Conservation (phyloP, 1,140 invertebrate genomes). For the Trypoxylus dichotomus region DNA sequence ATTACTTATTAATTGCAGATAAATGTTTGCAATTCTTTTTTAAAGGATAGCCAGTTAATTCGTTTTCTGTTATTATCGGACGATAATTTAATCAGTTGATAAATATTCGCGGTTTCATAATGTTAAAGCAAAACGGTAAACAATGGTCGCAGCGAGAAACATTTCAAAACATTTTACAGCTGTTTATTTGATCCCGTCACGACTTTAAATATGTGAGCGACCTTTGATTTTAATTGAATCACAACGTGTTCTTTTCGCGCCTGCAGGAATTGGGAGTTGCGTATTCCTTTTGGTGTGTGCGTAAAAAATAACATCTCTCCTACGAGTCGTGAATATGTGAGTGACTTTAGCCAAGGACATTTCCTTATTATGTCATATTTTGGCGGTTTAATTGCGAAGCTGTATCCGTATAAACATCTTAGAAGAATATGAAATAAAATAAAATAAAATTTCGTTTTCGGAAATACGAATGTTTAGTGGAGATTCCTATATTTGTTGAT, state of each 20-base stretch:
- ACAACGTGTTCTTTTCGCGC: not conserved
- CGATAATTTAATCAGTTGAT: too few relatives aligned
- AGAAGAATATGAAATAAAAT: not conserved
- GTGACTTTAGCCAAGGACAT: conserved; percentile 6
- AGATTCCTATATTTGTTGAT: too few relatives aligned
- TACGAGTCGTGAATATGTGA: not conserved
- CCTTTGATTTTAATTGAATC: not conserved
- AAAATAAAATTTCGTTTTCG: not conserved
- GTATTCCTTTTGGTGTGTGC: not conserved
- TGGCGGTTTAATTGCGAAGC: not conserved
- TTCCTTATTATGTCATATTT: conserved; percentile 21
- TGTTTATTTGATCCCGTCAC: not conserved
- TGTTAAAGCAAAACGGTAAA: too few relatives aligned
- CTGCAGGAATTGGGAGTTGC: not conserved
- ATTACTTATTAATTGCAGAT: too few relatives aligned
- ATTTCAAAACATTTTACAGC: not conserved
- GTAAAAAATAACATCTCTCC: not conserved
- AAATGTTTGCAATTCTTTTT: too few relatives aligned
- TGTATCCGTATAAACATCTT: not conserved
- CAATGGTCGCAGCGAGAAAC: too few relatives aligned
- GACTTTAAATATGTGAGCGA: not conserved
- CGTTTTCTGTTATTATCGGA: too few relatives aligned
- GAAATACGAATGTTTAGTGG: too few relatives aligned
- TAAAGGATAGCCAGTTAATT: too few relatives aligned
- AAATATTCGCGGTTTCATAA: too few relatives aligned